Percentiles rank a stretch among this genome's conserved stretches.
These are phyloP conservation scores for Entomobrya multifasciata DNA, from an alignment of 2,888 invertebrate genomes.

Conservation along the genomic window DNA sequence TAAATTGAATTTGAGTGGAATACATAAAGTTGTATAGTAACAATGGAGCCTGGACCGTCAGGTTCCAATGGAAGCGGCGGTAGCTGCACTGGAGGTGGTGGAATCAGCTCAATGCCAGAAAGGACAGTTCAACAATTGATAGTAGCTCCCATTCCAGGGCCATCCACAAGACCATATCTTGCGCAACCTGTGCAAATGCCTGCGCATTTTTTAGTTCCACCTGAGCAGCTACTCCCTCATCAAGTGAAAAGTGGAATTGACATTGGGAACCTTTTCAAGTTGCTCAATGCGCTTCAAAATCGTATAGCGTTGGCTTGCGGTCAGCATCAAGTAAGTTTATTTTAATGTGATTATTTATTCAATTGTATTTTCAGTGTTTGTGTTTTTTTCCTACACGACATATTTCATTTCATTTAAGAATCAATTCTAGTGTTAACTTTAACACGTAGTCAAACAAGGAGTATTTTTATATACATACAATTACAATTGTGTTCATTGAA, in stretches of 20 bases:
- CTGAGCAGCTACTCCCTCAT: slow-evolving; percentile 52
- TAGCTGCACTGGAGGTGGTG: neutral
- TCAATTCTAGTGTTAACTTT: no score
- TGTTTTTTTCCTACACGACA: no score
- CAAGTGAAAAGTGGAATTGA: slow-evolving; percentile 67
- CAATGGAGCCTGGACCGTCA: slow-evolving; percentile 40
- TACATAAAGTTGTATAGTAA: no score
- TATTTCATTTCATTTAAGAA: no score
- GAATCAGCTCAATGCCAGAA: neutral
- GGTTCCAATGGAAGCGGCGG: slow-evolving; percentile 16
- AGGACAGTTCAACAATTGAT: slow-evolving; percentile 55
- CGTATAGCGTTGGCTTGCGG: slow-evolving; percentile 53
- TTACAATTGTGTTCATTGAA: no score
- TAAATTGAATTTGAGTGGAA: neutral
- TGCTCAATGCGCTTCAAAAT: slow-evolving; percentile 65
- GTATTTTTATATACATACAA: no score
- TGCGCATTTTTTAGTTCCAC: slow-evolving; percentile 45
- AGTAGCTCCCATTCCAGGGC: slow-evolving; percentile 45
- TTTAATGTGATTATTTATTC: no score
- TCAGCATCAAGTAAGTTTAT: slow-evolving; percentile 65
- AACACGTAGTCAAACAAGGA: no score
- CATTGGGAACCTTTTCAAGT: slow-evolving; percentile 63
- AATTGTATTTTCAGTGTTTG: no score
- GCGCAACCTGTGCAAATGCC: slow-evolving; percentile 50
- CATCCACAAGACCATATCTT: slow-evolving; percentile 36